phyloP scores from a whole-genome alignment of 2,888 invertebrate species.

The Tetragonisca angustula region DNA sequence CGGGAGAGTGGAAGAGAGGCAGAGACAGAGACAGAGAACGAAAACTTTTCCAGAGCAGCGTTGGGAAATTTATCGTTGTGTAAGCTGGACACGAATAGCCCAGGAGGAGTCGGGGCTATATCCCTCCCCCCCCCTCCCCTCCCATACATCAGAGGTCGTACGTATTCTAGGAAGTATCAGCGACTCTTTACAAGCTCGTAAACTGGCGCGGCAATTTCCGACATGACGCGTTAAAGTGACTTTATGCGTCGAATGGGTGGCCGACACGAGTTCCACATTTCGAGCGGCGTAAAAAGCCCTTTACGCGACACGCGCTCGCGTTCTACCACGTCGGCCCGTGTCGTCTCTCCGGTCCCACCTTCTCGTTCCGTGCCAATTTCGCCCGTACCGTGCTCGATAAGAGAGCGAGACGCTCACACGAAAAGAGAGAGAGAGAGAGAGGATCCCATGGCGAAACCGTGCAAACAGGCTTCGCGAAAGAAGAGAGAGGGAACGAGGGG shows the following conservation, averaged over 20 bases:
- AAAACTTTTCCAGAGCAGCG: background rate
- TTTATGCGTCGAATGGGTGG: slow-evolving; percentile 58
- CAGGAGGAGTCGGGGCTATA: slow-evolving; percentile 24
- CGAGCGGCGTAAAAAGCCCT: slow-evolving; percentile 55
- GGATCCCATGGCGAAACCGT: background rate
- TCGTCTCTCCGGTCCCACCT: slow-evolving; percentile 24
- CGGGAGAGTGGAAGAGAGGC: background rate
- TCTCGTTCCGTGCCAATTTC: slow-evolving; percentile 18
- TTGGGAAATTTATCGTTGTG: slow-evolving; percentile 50
- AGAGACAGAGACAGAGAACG: background rate
- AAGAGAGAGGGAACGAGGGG: slow-evolving; percentile 30
- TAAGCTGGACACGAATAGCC: slow-evolving; percentile 45
- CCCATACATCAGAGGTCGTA: slow-evolving; percentile 7
- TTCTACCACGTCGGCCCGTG: slow-evolving; percentile 20
- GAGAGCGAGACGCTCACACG: background rate
- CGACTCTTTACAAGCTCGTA: slow-evolving; percentile 59
- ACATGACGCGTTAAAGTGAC: slow-evolving; percentile 54
- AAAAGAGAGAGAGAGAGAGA: background rate
- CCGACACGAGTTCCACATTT: slow-evolving; percentile 63
- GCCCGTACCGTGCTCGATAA: slow-evolving; percentile 44
- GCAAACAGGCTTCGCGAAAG: background rate
- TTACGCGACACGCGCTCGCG: slow-evolving; percentile 50
- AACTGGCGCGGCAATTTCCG: slow-evolving; percentile 59
- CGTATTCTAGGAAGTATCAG: slow-evolving; percentile 50
- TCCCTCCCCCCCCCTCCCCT: background rate